Evolutionary conservation across 2,797 vertebrate species (phyloP).

Genomic region (Syngnathus acus): DNA sequence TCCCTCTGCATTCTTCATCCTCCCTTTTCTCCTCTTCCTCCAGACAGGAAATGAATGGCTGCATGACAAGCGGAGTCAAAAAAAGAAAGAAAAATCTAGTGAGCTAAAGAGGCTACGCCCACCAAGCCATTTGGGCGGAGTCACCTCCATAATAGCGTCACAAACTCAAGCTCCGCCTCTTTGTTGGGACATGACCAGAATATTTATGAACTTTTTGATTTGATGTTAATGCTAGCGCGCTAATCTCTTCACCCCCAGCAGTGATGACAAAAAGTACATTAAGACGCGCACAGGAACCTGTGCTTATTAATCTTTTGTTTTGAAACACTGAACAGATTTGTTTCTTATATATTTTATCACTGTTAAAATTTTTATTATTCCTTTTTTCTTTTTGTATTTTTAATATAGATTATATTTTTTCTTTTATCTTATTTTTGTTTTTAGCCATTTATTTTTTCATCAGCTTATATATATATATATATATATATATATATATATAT

Average conservation of each 20-base stretch:
- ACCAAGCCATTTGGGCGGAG: too few species aligned
- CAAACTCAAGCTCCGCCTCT: background rate
- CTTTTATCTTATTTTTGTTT: background rate
- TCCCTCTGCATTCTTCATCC: background rate
- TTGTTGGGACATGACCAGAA: background rate
- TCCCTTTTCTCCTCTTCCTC: background rate
- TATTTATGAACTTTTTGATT: constrained; percentile 1
- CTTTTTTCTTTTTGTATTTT: background rate
- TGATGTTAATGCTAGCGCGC: constrained; percentile 1
- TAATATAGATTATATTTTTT: background rate
- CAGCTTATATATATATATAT: too few species aligned
- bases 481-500: too few species aligned
- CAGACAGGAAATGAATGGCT: background rate
- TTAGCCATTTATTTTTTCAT: background rate
- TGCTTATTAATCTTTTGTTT: background rate
- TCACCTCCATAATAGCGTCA: background rate
- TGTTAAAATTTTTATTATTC: too few species aligned
- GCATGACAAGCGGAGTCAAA: background rate
- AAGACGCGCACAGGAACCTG: too few species aligned
- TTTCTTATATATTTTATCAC: too few species aligned
- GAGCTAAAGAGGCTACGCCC: background rate
- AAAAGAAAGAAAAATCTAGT: background rate
- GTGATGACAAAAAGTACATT: background rate
- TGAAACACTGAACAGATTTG: too few species aligned
- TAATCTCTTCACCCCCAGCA: too few species aligned